Conservation (phyloP, 2,797 vertebrate species). For the Mormyrus proboscirostris region DNA sequence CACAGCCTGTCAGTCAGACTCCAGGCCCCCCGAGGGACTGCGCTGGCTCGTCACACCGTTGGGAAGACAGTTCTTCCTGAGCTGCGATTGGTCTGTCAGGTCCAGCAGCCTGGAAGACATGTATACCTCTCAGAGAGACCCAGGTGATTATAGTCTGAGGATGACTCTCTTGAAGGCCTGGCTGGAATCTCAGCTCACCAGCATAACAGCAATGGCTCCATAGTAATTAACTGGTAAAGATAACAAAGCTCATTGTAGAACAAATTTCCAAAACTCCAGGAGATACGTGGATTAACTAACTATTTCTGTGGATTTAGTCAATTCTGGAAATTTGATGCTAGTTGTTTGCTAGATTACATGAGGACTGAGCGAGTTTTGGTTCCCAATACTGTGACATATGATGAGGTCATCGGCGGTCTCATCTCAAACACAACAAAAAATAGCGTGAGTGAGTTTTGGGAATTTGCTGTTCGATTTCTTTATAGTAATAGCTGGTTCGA, state of each 20-base stretch:
- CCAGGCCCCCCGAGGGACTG: constrained; percentile 71
- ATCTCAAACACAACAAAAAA: neutral
- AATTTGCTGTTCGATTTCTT: neutral
- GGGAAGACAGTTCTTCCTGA: constrained; percentile 89
- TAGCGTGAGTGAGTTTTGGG: neutral
- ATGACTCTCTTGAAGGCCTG: neutral
- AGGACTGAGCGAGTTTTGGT: neutral
- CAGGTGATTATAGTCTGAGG: constrained; percentile 60
- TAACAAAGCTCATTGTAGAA: neutral
- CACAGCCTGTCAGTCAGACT: constrained; percentile 64
- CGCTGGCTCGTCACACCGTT: constrained; percentile 91
- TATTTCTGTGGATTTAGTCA: neutral
- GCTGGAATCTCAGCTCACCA: neutral
- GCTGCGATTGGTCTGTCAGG: constrained; percentile 87
- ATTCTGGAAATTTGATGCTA: neutral
- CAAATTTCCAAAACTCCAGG: neutral
- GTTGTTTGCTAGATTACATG: neutral
- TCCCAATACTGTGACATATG: neutral
- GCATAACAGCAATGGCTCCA: neutral
- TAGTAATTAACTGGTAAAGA: neutral
- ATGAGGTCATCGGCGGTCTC: neutral
- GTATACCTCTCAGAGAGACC: constrained; percentile 80
- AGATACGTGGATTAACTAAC: neutral
- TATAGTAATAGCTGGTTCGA: neutral
- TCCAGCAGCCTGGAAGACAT: constrained; percentile 69